Evolutionary conservation across 2,797 vertebrate species (phyloP).

Genomic region (Chaenodraco wilsoni): DNA sequence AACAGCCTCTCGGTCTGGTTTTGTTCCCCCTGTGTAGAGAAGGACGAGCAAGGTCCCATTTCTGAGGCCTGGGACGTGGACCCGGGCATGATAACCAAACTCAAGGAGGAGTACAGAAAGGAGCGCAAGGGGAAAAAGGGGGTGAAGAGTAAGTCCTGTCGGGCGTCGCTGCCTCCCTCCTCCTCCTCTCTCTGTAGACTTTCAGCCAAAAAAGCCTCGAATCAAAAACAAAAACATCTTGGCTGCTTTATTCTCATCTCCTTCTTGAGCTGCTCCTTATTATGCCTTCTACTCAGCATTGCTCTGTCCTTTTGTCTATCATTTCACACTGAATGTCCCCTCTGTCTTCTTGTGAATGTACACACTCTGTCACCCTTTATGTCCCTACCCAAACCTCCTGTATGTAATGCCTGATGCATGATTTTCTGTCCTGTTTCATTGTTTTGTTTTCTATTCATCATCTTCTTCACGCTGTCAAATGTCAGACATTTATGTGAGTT

Average conservation of each 20-base stretch:
- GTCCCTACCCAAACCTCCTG: slow-evolving; percentile 8
- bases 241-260: slow-evolving; percentile 68
- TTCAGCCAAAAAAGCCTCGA: slow-evolving; percentile 65
- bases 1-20: slow-evolving; percentile 88
- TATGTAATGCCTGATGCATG: slow-evolving; percentile 51
- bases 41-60: slow-evolving; percentile 96
- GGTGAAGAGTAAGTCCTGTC: slow-evolving; percentile 99
- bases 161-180: slow-evolving; percentile 81
- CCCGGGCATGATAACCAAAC: slow-evolving; percentile 99
- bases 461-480: slow-evolving; percentile 34
- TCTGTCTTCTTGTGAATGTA: slow-evolving; percentile 30
- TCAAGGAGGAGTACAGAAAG: slow-evolving; percentile 99
- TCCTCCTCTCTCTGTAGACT: slow-evolving; percentile 70
- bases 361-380: slow-evolving; percentile 20
- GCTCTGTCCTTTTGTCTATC: slow-evolving; percentile 78
- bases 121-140: slow-evolving; percentile 99
- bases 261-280: slow-evolving; percentile 81
- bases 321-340: slow-evolving; percentile 52
- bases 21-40: slow-evolving; percentile 95
- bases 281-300: slow-evolving; percentile 75
- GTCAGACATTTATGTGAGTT: slow-evolving; percentile 23
- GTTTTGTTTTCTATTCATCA: slow-evolving; percentile 32
- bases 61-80: slow-evolving; percentile 99
- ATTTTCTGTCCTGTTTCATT: slow-evolving; percentile 41
- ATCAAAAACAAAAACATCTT: slow-evolving; percentile 56